A percentile compares a stretch with the other conserved stretches of the same genome.
phyloP scores from a whole-genome alignment of 2,888 invertebrate species.

The Drosophila phalerata region DNA sequence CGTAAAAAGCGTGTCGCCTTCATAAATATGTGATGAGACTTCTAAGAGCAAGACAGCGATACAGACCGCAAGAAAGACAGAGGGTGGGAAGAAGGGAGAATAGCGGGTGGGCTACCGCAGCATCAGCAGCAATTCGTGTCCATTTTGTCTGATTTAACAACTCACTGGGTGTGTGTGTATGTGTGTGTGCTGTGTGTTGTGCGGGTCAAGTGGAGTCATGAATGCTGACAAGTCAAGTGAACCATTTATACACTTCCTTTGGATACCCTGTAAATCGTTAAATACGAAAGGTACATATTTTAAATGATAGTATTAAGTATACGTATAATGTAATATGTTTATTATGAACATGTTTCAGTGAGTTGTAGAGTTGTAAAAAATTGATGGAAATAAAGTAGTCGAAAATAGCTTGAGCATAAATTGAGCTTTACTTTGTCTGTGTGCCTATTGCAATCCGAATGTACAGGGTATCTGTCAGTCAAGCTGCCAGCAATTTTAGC shows the following conservation, averaged over 20 bases:
- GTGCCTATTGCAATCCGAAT: not conserved
- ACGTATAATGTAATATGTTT: too few relatives aligned
- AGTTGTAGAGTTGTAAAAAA: too few relatives aligned
- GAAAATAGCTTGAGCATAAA: too few relatives aligned
- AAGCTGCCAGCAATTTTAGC: not conserved
- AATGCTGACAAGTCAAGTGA: constrained; percentile 31
- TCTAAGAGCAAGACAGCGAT: constrained; percentile 12
- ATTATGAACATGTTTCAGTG: too few relatives aligned
- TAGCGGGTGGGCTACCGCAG: constrained; percentile 24
- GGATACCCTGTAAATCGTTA: not conserved
- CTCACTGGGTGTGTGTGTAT: constrained; percentile 22
- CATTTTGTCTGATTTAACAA: constrained; percentile 53
- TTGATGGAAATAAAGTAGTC: too few relatives aligned
- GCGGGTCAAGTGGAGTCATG: constrained; percentile 44
- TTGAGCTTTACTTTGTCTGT: not conserved
- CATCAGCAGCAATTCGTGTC: constrained; percentile 36
- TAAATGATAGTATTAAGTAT: not conserved
- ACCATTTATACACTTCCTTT: constrained; percentile 11
- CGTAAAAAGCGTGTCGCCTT: constrained; percentile 66
- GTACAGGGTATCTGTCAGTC: constrained; percentile 17
- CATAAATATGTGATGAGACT: constrained; percentile 73
- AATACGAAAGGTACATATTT: too few relatives aligned
- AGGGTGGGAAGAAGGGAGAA: not conserved
- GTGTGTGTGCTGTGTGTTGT: constrained; percentile 7
- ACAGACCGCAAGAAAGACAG: not conserved